A percentile compares a stretch with the other conserved stretches of the same genome.
phyloP scores from a whole-genome alignment of 64 coral and sea anemone genomes.

The Platygyra sinensis region DNA sequence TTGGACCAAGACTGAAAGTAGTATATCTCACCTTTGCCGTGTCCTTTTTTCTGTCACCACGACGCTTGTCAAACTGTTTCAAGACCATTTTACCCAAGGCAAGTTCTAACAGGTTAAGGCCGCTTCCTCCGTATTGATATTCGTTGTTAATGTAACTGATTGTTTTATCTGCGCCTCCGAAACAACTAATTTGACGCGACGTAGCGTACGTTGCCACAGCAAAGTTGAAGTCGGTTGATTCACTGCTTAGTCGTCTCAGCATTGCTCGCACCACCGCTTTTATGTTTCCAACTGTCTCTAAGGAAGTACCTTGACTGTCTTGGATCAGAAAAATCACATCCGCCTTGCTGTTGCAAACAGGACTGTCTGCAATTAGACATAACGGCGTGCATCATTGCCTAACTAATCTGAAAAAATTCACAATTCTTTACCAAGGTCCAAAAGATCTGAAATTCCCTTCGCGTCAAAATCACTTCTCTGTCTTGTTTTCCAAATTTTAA shows the following conservation, averaged over 20 bases:
- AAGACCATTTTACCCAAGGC: neutral
- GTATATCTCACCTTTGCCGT: neutral
- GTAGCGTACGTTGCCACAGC: neutral
- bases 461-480: too few species aligned
- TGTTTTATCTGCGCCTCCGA: neutral
- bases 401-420: too few species aligned
- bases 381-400: too few species aligned
- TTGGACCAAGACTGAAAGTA: neutral
- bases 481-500: too few species aligned
- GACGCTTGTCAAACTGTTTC: neutral
- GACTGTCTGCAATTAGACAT: neutral
- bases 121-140: neutral
- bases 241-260: neutral
- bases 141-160: neutral
- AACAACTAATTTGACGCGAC: neutral
- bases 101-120: neutral
- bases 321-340: conserved; percentile 2
- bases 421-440: too few species aligned
- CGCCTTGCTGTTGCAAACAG: neutral
- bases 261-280: neutral
- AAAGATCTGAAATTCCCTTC: too few species aligned
- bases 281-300: neutral
- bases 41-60: neutral
- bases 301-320: conserved; percentile 7
- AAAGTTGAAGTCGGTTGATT: neutral